These are phyloP conservation scores for Drosophila eugracilis DNA, from an alignment of 1,140 invertebrate genomes.

Conservation along the genomic window DNA sequence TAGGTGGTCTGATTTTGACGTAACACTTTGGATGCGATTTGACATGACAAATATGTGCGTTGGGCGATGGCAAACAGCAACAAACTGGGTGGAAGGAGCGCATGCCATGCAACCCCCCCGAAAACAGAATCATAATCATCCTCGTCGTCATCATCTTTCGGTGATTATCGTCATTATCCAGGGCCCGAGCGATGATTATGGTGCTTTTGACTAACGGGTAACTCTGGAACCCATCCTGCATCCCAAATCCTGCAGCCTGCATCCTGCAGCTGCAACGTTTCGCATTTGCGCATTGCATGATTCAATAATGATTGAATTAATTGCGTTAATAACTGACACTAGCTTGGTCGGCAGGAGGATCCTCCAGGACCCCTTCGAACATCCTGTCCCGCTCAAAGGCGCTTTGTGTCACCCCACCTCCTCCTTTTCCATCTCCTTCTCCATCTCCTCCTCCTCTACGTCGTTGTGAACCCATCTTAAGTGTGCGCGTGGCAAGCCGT, in stretches of 20 bases:
- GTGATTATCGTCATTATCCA: conserved; percentile 63
- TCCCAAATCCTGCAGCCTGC: neutral
- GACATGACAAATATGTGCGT: conserved; percentile 83
- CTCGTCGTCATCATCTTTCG: conserved; percentile 47
- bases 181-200: conserved; percentile 55
- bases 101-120: no score
- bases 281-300: conserved; percentile 84
- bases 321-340: conserved; percentile 85
- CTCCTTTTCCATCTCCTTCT: neutral
- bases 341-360: conserved; percentile 40
- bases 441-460: neutral
- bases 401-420: conserved; percentile 57
- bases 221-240: conserved; percentile 4
- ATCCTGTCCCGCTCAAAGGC: conserved; percentile 65
- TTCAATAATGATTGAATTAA: conserved; percentile 85
- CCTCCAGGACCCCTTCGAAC: conserved; percentile 1
- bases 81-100: no score
- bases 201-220: conserved; percentile 56
- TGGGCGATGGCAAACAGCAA: conserved; percentile 65
- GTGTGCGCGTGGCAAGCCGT: conserved; percentile 76
- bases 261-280: conserved; percentile 49
- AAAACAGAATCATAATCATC: conserved; percentile 53
- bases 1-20: conserved; percentile 68
- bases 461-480: conserved; percentile 49
- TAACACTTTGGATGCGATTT: conserved; percentile 83